These are phyloP conservation scores for Cnemophilus loriae DNA, from an alignment of 2,113 vertebrate species.

Conservation along the genomic window DNA sequence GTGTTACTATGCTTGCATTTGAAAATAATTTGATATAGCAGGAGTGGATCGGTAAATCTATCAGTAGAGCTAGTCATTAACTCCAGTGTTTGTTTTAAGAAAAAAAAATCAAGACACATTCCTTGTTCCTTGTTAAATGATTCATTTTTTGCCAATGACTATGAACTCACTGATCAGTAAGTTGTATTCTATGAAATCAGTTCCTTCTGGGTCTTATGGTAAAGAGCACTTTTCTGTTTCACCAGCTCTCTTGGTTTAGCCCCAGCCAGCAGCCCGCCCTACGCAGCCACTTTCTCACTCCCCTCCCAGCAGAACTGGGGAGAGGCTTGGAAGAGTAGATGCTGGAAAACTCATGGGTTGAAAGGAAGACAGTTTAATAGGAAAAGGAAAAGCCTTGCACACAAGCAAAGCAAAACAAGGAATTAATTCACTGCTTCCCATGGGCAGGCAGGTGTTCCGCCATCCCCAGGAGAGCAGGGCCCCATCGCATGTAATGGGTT, in stretches of 20 bases:
- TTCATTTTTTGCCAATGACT: background rate
- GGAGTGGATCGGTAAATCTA: background rate
- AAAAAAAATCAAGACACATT: background rate
- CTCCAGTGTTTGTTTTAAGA: background rate
- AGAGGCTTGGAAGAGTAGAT: background rate
- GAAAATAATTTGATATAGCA: background rate
- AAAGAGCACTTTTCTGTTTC: background rate
- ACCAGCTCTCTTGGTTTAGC: background rate
- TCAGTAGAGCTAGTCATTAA: background rate
- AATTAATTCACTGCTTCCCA: background rate
- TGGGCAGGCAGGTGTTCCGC: background rate
- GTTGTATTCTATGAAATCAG: background rate
- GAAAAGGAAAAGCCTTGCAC: background rate
- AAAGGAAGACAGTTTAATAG: background rate
- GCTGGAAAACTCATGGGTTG: background rate
- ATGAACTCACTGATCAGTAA: background rate
- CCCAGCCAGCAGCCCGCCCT: background rate
- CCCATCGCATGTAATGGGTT: background rate
- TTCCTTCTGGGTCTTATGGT: background rate
- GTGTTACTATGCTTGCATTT: background rate
- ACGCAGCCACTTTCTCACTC: fast-evolving
- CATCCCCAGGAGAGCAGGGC: background rate
- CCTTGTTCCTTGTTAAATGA: background rate
- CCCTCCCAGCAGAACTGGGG: no score
- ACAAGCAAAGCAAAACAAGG: background rate